Percentiles rank a stretch among this genome's conserved stretches.
phyloP scores from a whole-genome alignment of 2,888 invertebrate species.

The Conops quadrifasciatus region DNA sequence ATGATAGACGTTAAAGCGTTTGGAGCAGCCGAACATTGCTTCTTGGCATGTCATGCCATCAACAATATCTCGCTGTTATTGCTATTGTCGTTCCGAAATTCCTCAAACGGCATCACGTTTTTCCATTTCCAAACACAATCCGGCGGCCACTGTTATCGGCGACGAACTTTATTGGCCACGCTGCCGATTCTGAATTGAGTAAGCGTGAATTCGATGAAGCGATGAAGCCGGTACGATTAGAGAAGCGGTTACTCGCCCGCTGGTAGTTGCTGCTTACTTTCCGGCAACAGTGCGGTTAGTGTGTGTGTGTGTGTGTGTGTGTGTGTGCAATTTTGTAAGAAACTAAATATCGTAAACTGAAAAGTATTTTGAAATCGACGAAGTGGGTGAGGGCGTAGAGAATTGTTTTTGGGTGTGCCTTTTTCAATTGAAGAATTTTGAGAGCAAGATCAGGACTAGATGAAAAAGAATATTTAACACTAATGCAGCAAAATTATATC shows the following conservation, averaged over 20 bases:
- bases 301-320: too few species aligned
- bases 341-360: too few species aligned
- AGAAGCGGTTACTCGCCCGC: background rate
- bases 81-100: background rate
- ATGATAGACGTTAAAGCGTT: constrained; percentile 10
- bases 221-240: constrained; percentile 25
- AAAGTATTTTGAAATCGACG: too few species aligned
- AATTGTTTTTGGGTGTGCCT: too few species aligned
- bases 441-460: too few species aligned
- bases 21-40: background rate
- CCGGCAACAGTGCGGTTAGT: too few species aligned
- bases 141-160: constrained; percentile 46
- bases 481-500: too few species aligned
- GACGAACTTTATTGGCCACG: constrained; percentile 57
- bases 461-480: too few species aligned
- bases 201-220: constrained; percentile 29
- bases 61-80: constrained; percentile 15
- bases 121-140: constrained; percentile 10
- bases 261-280: background rate
- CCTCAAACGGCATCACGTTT: constrained; percentile 34
- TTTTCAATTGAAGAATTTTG: too few species aligned
- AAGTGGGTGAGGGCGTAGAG: too few species aligned
- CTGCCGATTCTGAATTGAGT: constrained; percentile 40
- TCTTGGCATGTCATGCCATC: constrained; percentile 9
- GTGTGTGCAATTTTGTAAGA: too few species aligned